These are phyloP conservation scores for Didymodactylos carnosus DNA, from an alignment of 2,888 invertebrate species.

Conservation along the genomic window DNA sequence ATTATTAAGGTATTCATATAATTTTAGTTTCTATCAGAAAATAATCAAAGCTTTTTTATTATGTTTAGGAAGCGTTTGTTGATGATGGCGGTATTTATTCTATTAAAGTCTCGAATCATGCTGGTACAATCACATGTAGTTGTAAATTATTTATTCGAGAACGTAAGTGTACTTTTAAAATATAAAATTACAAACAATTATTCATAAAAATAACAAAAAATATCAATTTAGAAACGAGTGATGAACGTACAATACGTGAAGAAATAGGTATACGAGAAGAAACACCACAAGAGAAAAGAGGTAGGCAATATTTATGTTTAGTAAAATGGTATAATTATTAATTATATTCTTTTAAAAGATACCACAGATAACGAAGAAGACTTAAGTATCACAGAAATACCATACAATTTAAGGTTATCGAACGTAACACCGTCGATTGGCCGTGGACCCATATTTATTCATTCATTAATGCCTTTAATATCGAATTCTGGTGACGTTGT, in stretches of 20 bases:
- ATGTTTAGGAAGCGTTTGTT: conserved; percentile 6
- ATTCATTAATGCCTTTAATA: neutral
- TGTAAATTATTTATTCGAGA: conserved; percentile 26
- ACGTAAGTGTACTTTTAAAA: no score
- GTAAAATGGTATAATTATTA: no score
- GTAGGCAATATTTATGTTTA: neutral
- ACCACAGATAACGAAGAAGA: neutral
- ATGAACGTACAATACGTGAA: neutral
- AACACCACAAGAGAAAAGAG: neutral
- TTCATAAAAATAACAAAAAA: neutral
- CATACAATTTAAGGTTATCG: neutral
- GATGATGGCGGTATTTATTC: conserved; percentile 5
- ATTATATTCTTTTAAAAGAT: no score
- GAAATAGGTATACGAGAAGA: neutral
- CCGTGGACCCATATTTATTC: neutral
- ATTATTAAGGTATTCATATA: neutral
- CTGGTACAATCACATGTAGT: conserved; percentile 30
- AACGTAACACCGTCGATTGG: neutral
- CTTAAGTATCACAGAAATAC: neutral
- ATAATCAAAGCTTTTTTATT: no score
- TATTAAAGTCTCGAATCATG: conserved; percentile 27
- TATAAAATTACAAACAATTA: neutral
- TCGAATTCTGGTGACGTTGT: conserved; percentile 6
- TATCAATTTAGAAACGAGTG: neutral
- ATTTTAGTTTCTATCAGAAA: neutral